A percentile compares a stretch with the other conserved stretches of the same genome.
These are phyloP conservation scores for Anguilla megastoma DNA, from an alignment of 2,797 vertebrate species.

Conservation along the genomic window DNA sequence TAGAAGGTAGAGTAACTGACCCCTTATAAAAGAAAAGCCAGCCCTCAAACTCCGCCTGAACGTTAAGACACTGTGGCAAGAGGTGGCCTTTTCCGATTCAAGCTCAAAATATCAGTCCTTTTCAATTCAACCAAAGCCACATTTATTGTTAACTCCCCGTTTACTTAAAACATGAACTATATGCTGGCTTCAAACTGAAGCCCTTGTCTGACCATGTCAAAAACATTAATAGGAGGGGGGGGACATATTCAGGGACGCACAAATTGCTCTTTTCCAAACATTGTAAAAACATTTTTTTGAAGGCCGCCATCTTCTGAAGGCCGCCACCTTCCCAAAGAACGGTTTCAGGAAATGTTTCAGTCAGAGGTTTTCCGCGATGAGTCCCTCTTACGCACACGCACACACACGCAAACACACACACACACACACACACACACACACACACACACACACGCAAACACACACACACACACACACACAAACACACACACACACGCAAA, in stretches of 20 bases:
- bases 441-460: background rate
- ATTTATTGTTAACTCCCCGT: background rate
- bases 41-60: background rate
- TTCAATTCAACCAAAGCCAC: background rate
- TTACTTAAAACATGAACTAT: background rate
- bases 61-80: background rate
- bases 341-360: background rate
- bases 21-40: background rate
- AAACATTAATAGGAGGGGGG: background rate
- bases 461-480: background rate
- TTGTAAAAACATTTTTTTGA: background rate
- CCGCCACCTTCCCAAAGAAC: background rate
- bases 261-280: background rate
- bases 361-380: background rate
- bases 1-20: background rate
- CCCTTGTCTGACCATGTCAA: background rate
- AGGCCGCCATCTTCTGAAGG: conserved; percentile 4
- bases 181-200: background rate
- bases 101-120: background rate
- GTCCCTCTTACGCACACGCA: too few relatives aligned
- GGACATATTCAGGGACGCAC: background rate
- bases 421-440: background rate
- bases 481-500: too few relatives aligned
- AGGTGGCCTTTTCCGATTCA: background rate
- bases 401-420: background rate